Evolutionary conservation across 2,888 invertebrate genomes (phyloP), one percentile per base, ranked within the genome.

Genomic region (Cryptocephalus primarius): DNA sequence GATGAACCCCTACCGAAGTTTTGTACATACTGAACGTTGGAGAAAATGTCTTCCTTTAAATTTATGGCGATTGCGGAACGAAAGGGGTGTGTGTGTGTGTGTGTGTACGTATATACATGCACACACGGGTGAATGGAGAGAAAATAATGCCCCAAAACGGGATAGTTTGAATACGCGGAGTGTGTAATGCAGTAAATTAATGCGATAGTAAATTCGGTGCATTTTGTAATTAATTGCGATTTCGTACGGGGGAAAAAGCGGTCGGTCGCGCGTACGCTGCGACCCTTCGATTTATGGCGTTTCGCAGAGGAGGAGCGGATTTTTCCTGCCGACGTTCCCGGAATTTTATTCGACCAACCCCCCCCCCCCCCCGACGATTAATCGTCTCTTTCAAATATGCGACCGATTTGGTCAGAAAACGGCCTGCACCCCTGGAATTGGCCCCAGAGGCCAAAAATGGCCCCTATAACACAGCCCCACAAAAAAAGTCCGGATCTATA

Each of bases 41-140:
- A 54, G 60, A 61, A 61, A 62, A 58, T 60, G 61, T 63, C 61
- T 60, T 59, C 60, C 54, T 47, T 31, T 22, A 55, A 66, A 66
- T 66, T 66, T 66, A 66, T 63, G 57, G 63, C 62, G 58, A 60
- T 60, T 58, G 64, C 59, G 62, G 60, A 64, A 55, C 62, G 60
- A 62, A 61, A 60, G 60, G 63, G 56, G 55, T 58, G 55, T 51
- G 49, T 48, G 49, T 46, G 49, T 49, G 49, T 22, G 6, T 22
- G 22, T 22, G 22, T 22, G 6, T 22, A 22, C 6, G 6, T 22
- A 22, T 6, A 22, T 22, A 22, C 36, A 36, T 4, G 6, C 36
- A 36, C 12, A 36, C 11, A 36, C 11, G 11, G 12, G 36, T 36
- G 48, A 47, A 60, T 55, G 55, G 57, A 58, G 36, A 12, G 60